Evolutionary conservation across 2,113 vertebrate genomes (phyloP), one percentile per base, ranked within the genome.

Genomic region (Oxyruncus cristatus): DNA sequence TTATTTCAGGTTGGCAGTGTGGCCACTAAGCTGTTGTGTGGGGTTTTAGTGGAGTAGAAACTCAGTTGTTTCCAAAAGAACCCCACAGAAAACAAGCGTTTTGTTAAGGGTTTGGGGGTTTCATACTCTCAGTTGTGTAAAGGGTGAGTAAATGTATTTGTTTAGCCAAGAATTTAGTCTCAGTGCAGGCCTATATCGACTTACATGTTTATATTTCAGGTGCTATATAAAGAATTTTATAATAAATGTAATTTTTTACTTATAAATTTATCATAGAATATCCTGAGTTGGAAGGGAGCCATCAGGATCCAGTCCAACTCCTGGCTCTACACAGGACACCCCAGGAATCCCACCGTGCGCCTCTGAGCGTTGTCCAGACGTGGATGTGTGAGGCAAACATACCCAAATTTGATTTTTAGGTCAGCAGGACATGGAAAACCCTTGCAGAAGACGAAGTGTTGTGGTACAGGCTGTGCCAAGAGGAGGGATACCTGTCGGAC

Each of bases 371-470:
- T 30, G 18, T 30, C 61, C 27, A 63, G 13, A 30, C 2, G 12
- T 28, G 39, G 61, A 21, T 21, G 14, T 14, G 3, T 37, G 17
- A 13, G 46, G 13, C 18, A 13, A 47, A 11, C n/a, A 6, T 37
- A 2, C 39, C 8, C 24, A 58, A 44, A 19, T n/a, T 33, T 70
- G 63, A 16, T 90, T 96, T 97, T 56, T 97, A 99, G 99, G 99
- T 99, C 97, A 99, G 99, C 98, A 98, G 97, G 96, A 98, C 98
- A 0, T 99, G 99, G 99, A 98, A 98, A 80, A 95, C 98, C 59
- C 98, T 99, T 46, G 98, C 99, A 8, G 99, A 99, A 94, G 99
- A 99, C 9, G 96, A 98, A 33, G 98, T 99, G 77, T 95, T 99
- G 94, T 99, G 99, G 99, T 99, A 98, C 97, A 90, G 86, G 66